phyloP scores from a whole-genome alignment of 2,888 invertebrate genomes.

The Torymus tubicola region DNA sequence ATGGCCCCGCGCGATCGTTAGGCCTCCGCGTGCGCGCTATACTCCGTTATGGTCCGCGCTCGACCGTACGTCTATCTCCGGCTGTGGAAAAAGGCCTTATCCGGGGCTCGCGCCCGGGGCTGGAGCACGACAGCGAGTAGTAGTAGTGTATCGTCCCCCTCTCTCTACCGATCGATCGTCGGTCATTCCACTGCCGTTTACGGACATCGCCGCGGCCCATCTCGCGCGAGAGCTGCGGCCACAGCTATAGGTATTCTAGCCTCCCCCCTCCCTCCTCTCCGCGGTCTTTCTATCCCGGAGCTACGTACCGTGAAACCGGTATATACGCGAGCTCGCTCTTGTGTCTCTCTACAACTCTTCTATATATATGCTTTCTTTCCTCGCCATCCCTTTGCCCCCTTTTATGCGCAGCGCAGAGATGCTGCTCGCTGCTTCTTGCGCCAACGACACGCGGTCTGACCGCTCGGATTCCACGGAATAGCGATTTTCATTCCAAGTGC shows the following conservation, averaged over 20 bases:
- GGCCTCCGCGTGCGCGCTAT: too few relatives aligned
- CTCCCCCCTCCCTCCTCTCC: not conserved
- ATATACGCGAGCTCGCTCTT: constrained; percentile 3
- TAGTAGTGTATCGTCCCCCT: not conserved
- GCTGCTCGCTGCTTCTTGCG: not conserved
- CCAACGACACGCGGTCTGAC: not conserved
- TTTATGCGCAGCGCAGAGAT: not conserved
- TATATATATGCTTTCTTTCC: not conserved
- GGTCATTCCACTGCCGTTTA: constrained; percentile 58
- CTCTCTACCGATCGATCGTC: constrained; percentile 54
- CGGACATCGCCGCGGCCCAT: constrained; percentile 52
- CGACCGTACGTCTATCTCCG: not conserved
- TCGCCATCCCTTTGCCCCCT: not conserved
- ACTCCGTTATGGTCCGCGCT: not conserved
- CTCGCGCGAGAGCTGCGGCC: constrained; percentile 6
- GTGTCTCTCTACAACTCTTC: not conserved
- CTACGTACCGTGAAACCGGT: constrained; percentile 43
- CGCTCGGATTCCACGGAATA: constrained; percentile 18
- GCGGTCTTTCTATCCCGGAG: not conserved
- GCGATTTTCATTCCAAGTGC: constrained; percentile 29
- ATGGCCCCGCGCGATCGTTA: too few relatives aligned
- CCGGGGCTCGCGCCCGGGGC: constrained; percentile 6
- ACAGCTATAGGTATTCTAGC: not conserved
- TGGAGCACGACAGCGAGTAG: not conserved
- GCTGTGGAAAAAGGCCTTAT: constrained; percentile 45